Conservation (phyloP, 2,888 invertebrate species). For the Lithosia quadra region DNA sequence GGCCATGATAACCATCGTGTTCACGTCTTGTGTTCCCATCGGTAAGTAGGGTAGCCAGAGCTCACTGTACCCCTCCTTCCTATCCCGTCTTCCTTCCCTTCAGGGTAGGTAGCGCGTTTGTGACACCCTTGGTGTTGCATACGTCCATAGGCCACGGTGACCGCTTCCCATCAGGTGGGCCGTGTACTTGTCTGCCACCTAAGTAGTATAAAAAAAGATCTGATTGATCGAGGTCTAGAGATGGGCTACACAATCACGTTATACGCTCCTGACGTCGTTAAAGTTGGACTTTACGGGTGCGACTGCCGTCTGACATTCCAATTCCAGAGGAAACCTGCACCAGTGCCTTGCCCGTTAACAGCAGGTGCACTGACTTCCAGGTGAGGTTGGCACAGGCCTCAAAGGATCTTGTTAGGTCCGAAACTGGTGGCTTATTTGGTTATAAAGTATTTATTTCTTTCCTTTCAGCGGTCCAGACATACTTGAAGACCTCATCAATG, state of each 20-base stretch:
- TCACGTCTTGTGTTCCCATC: too few species aligned
- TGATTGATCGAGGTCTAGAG: not conserved
- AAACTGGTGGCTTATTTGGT: not conserved
- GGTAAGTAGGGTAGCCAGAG: too few species aligned
- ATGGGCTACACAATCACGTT: not conserved
- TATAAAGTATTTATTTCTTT: not conserved
- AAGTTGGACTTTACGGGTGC: not conserved
- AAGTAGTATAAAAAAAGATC: too few species aligned
- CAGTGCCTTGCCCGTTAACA: not conserved
- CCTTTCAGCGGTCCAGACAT: constrained; percentile 66
- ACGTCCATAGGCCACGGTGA: too few species aligned
- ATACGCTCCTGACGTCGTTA: too few species aligned
- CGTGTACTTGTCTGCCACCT: too few species aligned
- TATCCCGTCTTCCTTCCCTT: too few species aligned
- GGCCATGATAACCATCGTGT: too few species aligned
- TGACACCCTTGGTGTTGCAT: too few species aligned
- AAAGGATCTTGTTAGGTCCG: not conserved
- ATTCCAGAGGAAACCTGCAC: not conserved
- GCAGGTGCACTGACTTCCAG: not conserved
- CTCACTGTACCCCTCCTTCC: too few species aligned
- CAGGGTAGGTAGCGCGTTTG: too few species aligned
- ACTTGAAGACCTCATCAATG: constrained; percentile 64
- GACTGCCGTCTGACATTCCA: not conserved
- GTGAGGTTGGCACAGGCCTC: not conserved
- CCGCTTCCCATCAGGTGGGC: too few species aligned